Evolutionary conservation across 2,113 vertebrate species (phyloP).

Genomic region (Oncorhynchus nerka): DNA sequence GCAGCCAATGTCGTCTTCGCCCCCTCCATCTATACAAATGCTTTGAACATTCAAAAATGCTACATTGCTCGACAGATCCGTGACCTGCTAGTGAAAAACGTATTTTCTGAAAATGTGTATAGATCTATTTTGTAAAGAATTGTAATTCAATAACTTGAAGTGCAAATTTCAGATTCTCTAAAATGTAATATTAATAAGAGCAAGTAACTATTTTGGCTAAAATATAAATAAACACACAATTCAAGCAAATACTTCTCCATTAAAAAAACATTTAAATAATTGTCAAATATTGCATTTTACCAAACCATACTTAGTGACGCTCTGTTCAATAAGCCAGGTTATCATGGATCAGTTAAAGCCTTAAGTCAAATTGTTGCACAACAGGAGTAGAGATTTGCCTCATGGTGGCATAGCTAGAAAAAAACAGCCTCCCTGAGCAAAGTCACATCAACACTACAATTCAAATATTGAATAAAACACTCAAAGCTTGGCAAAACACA

Average conservation of each 20-base stretch:
- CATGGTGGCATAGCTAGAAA: slow-evolving; percentile 28
- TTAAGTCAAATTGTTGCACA: not conserved
- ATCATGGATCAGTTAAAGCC: slow-evolving; percentile 55
- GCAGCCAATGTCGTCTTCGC: too few species aligned
- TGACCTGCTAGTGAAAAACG: too few species aligned
- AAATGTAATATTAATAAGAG: slow-evolving; percentile 30
- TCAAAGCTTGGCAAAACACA: slow-evolving; percentile 63
- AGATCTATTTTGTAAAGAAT: not conserved
- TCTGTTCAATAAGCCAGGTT: slow-evolving; percentile 41
- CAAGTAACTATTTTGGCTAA: slow-evolving; percentile 54
- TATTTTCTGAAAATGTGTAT: slow-evolving; percentile 34
- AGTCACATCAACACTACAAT: slow-evolving; percentile 66
- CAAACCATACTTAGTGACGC: slow-evolving; percentile 44
- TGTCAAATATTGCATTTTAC: slow-evolving; percentile 63
- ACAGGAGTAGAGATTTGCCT: slow-evolving; percentile 45
- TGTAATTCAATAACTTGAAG: slow-evolving; percentile 52
- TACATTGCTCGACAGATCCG: slow-evolving; percentile 1
- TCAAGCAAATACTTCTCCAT: slow-evolving; percentile 53
- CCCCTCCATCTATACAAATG: slow-evolving; percentile 2
- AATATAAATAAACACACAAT: slow-evolving; percentile 60
- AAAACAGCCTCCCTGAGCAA: slow-evolving; percentile 71
- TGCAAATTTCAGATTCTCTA: slow-evolving; percentile 43
- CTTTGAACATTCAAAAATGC: slow-evolving; percentile 17
- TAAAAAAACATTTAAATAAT: slow-evolving; percentile 58
- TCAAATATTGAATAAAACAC: slow-evolving; percentile 65